These are phyloP conservation scores for Belgica antarctica DNA, from an alignment of 2,888 invertebrate genomes.

Conservation along the genomic window DNA sequence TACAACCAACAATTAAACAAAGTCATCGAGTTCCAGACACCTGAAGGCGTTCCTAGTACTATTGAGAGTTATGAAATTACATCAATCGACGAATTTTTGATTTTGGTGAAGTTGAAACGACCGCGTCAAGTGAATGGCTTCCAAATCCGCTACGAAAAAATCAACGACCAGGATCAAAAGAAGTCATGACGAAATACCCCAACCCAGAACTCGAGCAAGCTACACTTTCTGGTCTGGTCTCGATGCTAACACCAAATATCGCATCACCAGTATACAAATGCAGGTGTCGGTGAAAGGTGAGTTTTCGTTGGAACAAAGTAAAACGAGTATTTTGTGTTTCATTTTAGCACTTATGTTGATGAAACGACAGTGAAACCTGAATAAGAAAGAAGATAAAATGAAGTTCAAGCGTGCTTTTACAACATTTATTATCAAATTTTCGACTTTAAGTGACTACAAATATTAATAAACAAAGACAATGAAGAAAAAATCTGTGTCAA, in stretches of 20 bases:
- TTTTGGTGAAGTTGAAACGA: slow-evolving; percentile 87
- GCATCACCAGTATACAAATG: slow-evolving; percentile 77
- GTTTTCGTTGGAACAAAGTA: no score
- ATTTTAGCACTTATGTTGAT: no score
- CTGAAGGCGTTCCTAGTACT: slow-evolving; percentile 88
- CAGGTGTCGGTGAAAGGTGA: slow-evolving; percentile 78
- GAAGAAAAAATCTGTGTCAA: no score
- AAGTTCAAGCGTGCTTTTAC: no score
- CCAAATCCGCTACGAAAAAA: slow-evolving; percentile 82
- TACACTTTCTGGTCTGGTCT: slow-evolving; percentile 82
- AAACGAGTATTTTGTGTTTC: no score
- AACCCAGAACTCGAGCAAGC: slow-evolving; percentile 76
- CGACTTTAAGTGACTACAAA: no score
- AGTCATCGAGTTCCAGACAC: slow-evolving; percentile 77
- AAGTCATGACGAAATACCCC: slow-evolving; percentile 73
- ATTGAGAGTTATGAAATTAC: slow-evolving; percentile 79
- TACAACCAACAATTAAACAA: slow-evolving; percentile 89
- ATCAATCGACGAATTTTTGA: slow-evolving; percentile 84
- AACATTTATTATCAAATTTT: no score
- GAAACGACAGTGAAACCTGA: no score
- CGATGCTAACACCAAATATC: slow-evolving; percentile 82
- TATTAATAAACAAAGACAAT: no score
- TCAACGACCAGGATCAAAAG: slow-evolving; percentile 65
- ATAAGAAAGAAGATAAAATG: no score
- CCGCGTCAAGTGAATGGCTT: slow-evolving; percentile 93